A percentile compares a stretch with the other conserved stretches of the same genome.
Evolutionary conservation across 2,113 vertebrate genomes (phyloP).

Genomic region (Elgaria multicarinata): DNA sequence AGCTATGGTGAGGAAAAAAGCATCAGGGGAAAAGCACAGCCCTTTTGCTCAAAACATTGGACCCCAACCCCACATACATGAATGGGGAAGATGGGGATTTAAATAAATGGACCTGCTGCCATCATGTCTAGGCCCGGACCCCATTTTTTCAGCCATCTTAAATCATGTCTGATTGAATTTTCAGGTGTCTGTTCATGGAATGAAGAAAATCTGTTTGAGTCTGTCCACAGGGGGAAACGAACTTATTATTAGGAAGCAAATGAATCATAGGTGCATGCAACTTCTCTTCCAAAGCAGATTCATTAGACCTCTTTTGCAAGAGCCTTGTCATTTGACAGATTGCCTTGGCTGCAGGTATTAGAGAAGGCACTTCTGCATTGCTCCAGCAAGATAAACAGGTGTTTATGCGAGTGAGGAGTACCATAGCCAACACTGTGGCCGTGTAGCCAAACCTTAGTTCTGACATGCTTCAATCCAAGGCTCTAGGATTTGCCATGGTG

Average conservation of each 20-base stretch:
- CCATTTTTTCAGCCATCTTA: not conserved
- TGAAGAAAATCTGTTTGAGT: constrained; percentile 2
- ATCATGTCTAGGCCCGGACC: not conserved
- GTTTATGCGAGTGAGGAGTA: not conserved
- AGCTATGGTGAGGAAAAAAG: not conserved
- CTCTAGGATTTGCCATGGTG: not conserved
- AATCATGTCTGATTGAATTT: not conserved
- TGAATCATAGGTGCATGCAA: not conserved
- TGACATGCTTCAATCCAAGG: not conserved
- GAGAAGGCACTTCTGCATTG: not conserved
- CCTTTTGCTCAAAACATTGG: not conserved
- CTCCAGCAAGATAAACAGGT: not conserved
- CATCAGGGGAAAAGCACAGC: not conserved
- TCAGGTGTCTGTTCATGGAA: constrained; percentile 12
- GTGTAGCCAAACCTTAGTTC: not conserved
- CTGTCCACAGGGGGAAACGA: not conserved
- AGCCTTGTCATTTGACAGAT: not conserved
- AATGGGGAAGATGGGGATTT: not conserved
- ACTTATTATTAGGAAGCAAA: constrained; percentile 14
- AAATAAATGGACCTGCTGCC: not conserved
- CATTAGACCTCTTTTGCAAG: constrained; percentile 6
- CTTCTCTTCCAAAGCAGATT: constrained; percentile 9
- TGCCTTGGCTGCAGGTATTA: not conserved
- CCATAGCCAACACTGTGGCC: not conserved
- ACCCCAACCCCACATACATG: not conserved